Conservation (phyloP, 2,888 invertebrate species). For the Chirona hameri region DNA sequence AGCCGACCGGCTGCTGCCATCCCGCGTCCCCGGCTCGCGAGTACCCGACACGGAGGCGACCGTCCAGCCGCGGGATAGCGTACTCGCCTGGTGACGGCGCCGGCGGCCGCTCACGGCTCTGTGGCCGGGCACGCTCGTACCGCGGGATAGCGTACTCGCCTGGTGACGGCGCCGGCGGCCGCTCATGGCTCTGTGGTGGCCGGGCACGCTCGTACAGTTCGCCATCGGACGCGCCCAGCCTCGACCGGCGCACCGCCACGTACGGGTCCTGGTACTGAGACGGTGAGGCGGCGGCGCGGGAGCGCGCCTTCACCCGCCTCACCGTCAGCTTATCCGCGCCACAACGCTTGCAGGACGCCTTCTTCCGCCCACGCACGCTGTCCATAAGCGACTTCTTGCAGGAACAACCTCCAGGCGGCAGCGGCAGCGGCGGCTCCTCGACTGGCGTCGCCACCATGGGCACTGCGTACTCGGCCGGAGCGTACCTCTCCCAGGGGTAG, state of each 20-base stretch:
- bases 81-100: background rate
- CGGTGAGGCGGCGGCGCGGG: constrained; percentile 48
- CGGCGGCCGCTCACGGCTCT: background rate
- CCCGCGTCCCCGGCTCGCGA: background rate
- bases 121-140: background rate
- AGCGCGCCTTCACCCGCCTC: constrained; percentile 1
- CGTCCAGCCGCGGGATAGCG: constrained; percentile 1
- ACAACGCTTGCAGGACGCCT: background rate
- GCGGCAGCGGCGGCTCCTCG: background rate
- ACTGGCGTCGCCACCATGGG: background rate
- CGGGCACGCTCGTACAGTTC: background rate
- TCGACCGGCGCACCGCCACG: constrained; percentile 73
- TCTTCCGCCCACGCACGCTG: background rate
- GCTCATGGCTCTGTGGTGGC: background rate
- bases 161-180: background rate
- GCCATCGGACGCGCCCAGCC: constrained; percentile 49
- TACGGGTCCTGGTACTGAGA: constrained; percentile 64
- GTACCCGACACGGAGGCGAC: background rate
- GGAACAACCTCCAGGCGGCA: background rate
- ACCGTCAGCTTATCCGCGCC: background rate
- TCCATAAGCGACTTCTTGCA: constrained; percentile 26
- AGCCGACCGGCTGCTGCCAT: background rate
- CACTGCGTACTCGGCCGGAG: constrained; percentile 10
- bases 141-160: background rate
- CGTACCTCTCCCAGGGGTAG: constrained; percentile 1